phyloP scores from a whole-genome alignment of 1,140 invertebrate species.

The Calliopsis andreniformis region DNA sequence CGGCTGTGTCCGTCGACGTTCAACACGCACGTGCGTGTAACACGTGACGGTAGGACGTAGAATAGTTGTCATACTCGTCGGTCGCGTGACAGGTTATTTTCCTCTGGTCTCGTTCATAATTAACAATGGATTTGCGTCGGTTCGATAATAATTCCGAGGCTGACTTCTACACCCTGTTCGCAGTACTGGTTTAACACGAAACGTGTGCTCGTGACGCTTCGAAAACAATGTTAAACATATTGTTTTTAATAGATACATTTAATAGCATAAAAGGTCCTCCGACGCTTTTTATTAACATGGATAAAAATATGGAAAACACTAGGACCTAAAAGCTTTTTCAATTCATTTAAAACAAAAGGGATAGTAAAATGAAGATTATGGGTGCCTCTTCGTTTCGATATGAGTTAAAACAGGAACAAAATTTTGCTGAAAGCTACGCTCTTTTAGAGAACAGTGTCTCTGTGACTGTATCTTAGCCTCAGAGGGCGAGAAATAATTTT shows the following conservation, averaged over 20 bases:
- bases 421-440: no score
- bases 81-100: slow-evolving; percentile 60
- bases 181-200: neutral
- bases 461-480: neutral
- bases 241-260: neutral
- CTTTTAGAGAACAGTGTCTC: neutral
- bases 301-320: no score
- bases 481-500: neutral
- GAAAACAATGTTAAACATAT: neutral
- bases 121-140: slow-evolving; percentile 59
- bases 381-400: no score
- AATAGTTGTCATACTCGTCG: slow-evolving; percentile 52
- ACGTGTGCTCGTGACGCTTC: neutral
- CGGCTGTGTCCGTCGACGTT: neutral
- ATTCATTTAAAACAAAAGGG: no score
- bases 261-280: neutral
- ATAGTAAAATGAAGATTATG: no score
- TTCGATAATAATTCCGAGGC: slow-evolving; percentile 53
- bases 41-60: slow-evolving; percentile 46
- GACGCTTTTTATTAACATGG: no score
- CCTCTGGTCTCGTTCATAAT: slow-evolving; percentile 58
- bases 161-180: slow-evolving; percentile 18
- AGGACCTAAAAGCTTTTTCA: no score
- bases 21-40: slow-evolving; percentile 40
- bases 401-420: no score